Conservation (phyloP, 2,888 invertebrate genomes). For the Melipona beecheii region DNA sequence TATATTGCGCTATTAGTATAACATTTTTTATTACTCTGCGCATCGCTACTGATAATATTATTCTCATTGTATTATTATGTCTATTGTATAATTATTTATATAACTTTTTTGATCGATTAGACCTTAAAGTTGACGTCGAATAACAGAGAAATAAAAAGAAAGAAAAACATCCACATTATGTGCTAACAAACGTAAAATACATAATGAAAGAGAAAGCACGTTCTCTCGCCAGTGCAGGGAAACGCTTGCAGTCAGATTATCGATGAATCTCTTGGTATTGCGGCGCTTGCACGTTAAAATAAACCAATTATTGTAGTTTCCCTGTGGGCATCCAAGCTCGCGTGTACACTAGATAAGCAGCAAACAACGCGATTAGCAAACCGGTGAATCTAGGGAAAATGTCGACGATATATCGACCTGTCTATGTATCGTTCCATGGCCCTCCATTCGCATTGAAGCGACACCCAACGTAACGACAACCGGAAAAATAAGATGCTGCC, state of each 20-base stretch:
- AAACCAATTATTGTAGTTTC: constrained; percentile 29
- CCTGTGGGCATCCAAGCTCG: constrained; percentile 4
- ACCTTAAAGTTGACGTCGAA: too few species aligned
- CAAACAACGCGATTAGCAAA: constrained; percentile 34
- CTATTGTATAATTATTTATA: too few species aligned
- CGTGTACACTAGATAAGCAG: constrained; percentile 20
- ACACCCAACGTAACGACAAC: constrained; percentile 79
- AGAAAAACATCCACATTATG: too few species aligned
- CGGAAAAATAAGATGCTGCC: constrained; percentile 78
- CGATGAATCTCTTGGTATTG: background rate
- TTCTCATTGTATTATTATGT: too few species aligned
- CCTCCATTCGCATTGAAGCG: constrained; percentile 79
- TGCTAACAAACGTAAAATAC: background rate
- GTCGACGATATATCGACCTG: constrained; percentile 67
- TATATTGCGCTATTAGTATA: too few species aligned
- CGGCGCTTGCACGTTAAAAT: constrained; percentile 13
- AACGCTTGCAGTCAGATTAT: background rate
- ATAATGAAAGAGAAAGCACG: background rate
- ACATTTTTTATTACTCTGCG: too few species aligned
- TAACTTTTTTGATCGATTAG: too few species aligned
- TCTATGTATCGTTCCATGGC: constrained; percentile 79
- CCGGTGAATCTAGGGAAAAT: background rate
- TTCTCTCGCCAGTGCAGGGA: background rate
- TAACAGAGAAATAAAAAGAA: background rate
- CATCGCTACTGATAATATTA: too few species aligned